Base-by-base conservation (phyloP, 2,113 vertebrate genomes). In the Mixornis gularis region DNA sequence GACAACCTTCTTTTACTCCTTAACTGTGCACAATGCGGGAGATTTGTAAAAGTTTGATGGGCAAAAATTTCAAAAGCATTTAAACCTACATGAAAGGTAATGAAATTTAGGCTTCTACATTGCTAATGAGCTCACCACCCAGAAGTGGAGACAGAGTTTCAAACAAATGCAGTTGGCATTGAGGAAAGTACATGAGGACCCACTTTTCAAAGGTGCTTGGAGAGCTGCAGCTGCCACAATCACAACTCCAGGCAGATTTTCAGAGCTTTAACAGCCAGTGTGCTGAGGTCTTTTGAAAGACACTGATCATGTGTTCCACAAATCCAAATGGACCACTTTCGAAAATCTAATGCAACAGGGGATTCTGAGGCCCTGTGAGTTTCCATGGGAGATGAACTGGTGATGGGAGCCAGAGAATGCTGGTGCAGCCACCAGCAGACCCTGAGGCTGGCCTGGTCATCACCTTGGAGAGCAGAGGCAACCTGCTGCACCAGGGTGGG, bases 391-490 rank as follows among this genome's bases (percentile, higher is more conserved):
- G 30, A 36, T 3, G 19, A 3, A 44, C 8, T 32, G 12, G 30
- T 22, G 44, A n/a, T 21, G 15, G 20, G 7, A 48, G 27, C 4
- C 19, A 52, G 26, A 59, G 26, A 25, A 58, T 0, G 1, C 13
- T 1, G 3, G 25, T 58, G 53, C 0, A 0, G 22, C 30, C 49
- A 81, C 49, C 44, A 71, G 34, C 38, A 60, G 53, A 79, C 2
- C 9, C 46, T 32, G 30, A 30, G 27, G 38, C 56, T 87, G 84
- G 64, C 25, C 3, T 17, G 29, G 32, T 6, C 48, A 22, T 22
- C 0, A 0, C 32, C 27, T 55, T 0, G 0, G n/a, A 64, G 53
- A 41, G 41, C 53, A 65, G 77, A 41, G 76, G 27, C 25, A 43
- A 1, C 7, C 1, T 2, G 52, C 30, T 48, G 43, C 68, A 43